Conservation (phyloP, 2,113 vertebrate species). For the Ornithorhynchus anatinus region DNA sequence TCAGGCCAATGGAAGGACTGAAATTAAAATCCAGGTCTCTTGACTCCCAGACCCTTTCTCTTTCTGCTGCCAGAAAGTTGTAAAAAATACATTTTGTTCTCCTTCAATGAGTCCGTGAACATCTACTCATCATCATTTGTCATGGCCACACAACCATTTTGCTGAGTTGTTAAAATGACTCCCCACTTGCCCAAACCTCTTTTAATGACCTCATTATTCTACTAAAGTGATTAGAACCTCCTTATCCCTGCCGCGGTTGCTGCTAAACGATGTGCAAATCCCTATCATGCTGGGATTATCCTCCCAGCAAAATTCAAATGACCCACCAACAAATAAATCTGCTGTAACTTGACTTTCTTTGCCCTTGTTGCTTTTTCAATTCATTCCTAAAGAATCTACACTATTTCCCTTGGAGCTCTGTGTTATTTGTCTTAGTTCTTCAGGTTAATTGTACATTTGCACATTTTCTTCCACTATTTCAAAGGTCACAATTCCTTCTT, state of each 20-base stretch:
- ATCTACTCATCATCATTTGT: conserved; percentile 17
- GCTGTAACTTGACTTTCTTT: conserved; percentile 66
- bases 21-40: too few relatives aligned
- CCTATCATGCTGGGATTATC: conserved; percentile 64
- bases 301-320: conserved; percentile 66
- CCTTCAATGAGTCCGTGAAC: conserved; percentile 36
- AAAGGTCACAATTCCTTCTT: too few relatives aligned
- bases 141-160: conserved; percentile 22
- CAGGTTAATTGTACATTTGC: too few relatives aligned
- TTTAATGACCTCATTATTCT: conserved; percentile 55
- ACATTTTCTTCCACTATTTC: too few relatives aligned
- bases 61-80: too few relatives aligned
- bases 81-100: neutral
- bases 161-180: conserved; percentile 33
- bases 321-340: conserved; percentile 59
- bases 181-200: conserved; percentile 21
- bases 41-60: too few relatives aligned
- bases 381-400: conserved; percentile 8
- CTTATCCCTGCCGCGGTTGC: conserved; percentile 58
- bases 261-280: conserved; percentile 62
- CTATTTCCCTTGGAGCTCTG: conserved; percentile 22
- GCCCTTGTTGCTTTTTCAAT: conserved; percentile 62
- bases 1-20: too few relatives aligned
- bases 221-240: conserved; percentile 64
- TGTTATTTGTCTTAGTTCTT: too few relatives aligned